phyloP scores from a whole-genome alignment of 2,888 invertebrate genomes.

The Epinotia demarniana region DNA sequence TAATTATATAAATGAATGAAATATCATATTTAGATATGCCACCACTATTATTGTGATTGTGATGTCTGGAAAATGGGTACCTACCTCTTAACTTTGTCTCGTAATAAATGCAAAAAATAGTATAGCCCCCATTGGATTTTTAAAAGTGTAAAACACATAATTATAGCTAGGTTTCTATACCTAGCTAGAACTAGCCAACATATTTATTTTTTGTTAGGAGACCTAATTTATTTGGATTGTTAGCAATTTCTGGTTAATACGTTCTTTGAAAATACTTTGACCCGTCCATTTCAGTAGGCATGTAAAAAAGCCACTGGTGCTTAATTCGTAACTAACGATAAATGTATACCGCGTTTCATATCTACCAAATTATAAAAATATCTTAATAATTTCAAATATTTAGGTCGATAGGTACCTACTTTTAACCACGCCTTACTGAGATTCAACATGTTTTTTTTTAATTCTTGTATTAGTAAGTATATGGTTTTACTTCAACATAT shows the following conservation, averaged over 20 bases:
- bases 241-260: neutral
- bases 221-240: neutral
- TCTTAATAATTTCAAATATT: neutral
- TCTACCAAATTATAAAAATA: constrained; percentile 4
- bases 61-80: neutral
- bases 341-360: neutral
- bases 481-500: too few species aligned
- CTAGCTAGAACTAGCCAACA: neutral
- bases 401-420: neutral
- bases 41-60: neutral
- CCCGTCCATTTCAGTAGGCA: constrained; percentile 41
- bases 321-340: constrained; percentile 20
- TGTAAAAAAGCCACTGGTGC: constrained; percentile 31
- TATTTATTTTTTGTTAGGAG: neutral
- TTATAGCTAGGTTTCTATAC: neutral
- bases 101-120: too few species aligned
- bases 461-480: too few species aligned
- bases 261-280: constrained; percentile 26
- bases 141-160: too few species aligned
- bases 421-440: neutral
- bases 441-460: neutral
- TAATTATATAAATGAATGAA: neutral
- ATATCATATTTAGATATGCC: too few species aligned
- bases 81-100: too few species aligned
- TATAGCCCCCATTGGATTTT: too few species aligned